Evolutionary conservation across 1,140 invertebrate genomes (phyloP), one percentile per base, ranked within the genome.

Genomic region (Lepidurus apus): DNA sequence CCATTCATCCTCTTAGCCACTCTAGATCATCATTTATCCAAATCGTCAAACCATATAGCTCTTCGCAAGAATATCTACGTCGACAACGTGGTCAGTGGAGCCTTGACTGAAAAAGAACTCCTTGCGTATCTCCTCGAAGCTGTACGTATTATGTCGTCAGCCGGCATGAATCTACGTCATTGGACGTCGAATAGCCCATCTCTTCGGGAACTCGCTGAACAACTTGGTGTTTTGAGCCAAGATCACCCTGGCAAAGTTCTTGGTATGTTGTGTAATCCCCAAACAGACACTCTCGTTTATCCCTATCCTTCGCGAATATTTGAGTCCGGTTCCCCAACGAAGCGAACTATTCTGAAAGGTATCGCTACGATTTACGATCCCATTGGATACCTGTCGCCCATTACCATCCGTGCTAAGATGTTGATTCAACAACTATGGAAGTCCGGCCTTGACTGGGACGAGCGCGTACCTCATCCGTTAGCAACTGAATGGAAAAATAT

Each of bases 341-440:
- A 80, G 65, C 21, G 79, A 21, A 34, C 34, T 24, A 11, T 80
- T 7, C n/a, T 79, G 7, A 42, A 43, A 10, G 78, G 74, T 21
- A 43, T 77, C 9, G 21, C 79, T 6, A 78, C 26, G 11, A 73
- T 80, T 9, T 80, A 74, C 47, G 77, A 80, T 47, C 79, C 77
- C 3, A 24, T 80, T 17, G 79, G 79, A 10, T 74, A 74, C 8
- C 45, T 80, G 7, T 53, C 79, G 4, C 24, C 42, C 44, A 77
- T 80, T 10, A 47, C 74, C 21, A 43, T 80, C 10, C 21, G 21
- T 43, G 77, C 79, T 11, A 80, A 80, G 43, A 73, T 77, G 6
- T 21, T 78, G 7, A 8, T 78, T 9, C 79, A 80, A 24, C 42
- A 80, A n/a, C 4, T 80, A 4, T 80, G 79, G 79, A 79, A 53